A percentile compares a stretch with the other conserved stretches of the same genome.
Conservation (phyloP, 2,888 invertebrate species). For the Micoletzkya japonica region DNA sequence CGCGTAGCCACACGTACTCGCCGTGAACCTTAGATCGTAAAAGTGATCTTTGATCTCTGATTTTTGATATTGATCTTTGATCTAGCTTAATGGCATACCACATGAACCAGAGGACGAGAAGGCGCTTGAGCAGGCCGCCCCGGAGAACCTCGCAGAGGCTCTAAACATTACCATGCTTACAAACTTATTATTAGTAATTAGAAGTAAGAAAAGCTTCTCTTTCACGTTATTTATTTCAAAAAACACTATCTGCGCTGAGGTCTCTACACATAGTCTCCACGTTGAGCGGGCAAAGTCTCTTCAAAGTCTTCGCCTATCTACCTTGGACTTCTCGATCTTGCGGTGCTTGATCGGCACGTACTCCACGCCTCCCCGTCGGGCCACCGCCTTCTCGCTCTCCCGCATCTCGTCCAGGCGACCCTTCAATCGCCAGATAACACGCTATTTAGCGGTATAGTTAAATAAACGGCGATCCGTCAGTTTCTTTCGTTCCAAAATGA, state of each 20-base stretch:
- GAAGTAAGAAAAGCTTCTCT: not conserved
- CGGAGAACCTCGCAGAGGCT: constrained; percentile 45
- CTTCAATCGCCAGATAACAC: constrained; percentile 21
- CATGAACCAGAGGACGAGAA: constrained; percentile 60
- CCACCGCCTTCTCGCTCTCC: constrained; percentile 53
- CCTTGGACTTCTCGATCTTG: constrained; percentile 51
- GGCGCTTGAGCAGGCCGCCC: constrained; percentile 44
- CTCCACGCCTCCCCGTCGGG: constrained; percentile 51
- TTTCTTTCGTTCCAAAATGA: no score
- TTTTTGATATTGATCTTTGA: not conserved
- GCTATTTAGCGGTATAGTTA: not conserved
- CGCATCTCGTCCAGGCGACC: constrained; percentile 53
- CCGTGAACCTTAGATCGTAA: constrained; percentile 48
- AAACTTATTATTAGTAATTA: not conserved
- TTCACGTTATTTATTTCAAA: not conserved
- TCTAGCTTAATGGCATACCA: constrained; percentile 52
- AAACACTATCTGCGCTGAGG: not conserved
- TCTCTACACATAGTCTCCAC: not conserved
- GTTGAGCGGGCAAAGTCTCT: not conserved
- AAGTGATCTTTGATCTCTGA: not conserved
- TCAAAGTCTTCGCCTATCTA: not conserved
- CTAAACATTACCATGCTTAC: constrained; percentile 26
- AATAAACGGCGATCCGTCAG: no score
- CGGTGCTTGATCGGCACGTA: constrained; percentile 50
- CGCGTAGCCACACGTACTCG: constrained; percentile 60